Evolutionary conservation across 1,140 invertebrate species (phyloP), one percentile per base, ranked within the genome.

Genomic region (Bombus confusus): DNA sequence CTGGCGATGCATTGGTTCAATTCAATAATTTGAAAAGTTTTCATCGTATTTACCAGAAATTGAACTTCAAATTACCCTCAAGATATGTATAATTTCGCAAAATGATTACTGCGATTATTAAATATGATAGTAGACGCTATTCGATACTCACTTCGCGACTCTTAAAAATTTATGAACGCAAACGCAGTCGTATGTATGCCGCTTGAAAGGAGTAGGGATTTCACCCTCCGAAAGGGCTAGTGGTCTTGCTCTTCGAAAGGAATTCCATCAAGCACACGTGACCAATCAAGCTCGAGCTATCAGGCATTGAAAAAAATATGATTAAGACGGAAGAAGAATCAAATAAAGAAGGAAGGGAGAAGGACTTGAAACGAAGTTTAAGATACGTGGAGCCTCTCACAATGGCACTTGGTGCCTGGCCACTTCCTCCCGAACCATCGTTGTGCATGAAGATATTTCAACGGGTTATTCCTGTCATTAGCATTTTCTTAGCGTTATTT

Each of bases 351-450:
- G 9, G 28, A 62, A n/a, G 5, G 2, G 64, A 77, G 22, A 28
- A 66, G 15, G 39, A 77, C 34, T 43, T 69, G 43, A 66, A 83
- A 13, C 41, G 43, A 25, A 66, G 64, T 3, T 39, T 83, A 47
- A 34, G 41, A 39, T 77, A 75, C 34, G 76, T 68, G 12, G 22
- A 59, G 28, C 2, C 43, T 28, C 37, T 62, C 28, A 0, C 75
- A 15, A 41, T 0, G 8, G 28, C 47, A 6, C 47, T 87, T 6
- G 86, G 86, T 13, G 37, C 39, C 2, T 89, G 86, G 86, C 88
- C 88, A 12, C 39, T 52, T 25, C 31, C 31, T 13, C 3, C 10
- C n/a, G 47, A 31, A 1, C 57, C 73, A 31, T 6, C 74, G 1
- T 37, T 25, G 41, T 10, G 8, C 8, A 22, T 8, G 9, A 74